These are phyloP conservation scores for Sphenopsis melanotis DNA, from an alignment of 2,797 vertebrate species.

Conservation along the genomic window DNA sequence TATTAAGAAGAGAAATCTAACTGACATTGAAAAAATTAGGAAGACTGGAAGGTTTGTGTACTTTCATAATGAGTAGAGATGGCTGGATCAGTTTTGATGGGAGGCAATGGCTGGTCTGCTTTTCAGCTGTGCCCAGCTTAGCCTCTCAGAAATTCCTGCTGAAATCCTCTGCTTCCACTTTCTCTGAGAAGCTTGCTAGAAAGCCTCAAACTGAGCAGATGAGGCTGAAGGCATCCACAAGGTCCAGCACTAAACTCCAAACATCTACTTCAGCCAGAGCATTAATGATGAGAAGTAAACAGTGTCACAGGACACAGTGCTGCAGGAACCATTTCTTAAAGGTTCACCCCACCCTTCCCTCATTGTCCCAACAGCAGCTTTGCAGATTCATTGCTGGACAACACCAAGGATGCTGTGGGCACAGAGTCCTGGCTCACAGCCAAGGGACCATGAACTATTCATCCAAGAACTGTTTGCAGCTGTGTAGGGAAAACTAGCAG, in stretches of 20 bases:
- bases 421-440: background rate
- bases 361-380: fast-evolving
- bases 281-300: background rate
- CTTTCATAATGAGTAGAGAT: background rate
- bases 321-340: background rate
- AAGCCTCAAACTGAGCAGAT: background rate
- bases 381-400: background rate
- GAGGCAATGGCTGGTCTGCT: background rate
- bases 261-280: background rate
- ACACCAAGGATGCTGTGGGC: fast-evolving
- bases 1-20: background rate
- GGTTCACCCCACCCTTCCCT: background rate
- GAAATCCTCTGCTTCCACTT: background rate
- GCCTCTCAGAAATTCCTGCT: background rate
- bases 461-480: background rate
- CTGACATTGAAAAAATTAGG: background rate
- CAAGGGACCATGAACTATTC: background rate
- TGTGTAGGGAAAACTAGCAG: background rate
- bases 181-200: background rate
- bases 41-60: background rate
- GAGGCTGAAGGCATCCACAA: background rate
- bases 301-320: background rate
- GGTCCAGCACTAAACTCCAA: background rate
- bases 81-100: background rate
- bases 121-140: background rate